Conservation (phyloP, 1,140 invertebrate genomes). For the Pollicipes pollicipes region DNA sequence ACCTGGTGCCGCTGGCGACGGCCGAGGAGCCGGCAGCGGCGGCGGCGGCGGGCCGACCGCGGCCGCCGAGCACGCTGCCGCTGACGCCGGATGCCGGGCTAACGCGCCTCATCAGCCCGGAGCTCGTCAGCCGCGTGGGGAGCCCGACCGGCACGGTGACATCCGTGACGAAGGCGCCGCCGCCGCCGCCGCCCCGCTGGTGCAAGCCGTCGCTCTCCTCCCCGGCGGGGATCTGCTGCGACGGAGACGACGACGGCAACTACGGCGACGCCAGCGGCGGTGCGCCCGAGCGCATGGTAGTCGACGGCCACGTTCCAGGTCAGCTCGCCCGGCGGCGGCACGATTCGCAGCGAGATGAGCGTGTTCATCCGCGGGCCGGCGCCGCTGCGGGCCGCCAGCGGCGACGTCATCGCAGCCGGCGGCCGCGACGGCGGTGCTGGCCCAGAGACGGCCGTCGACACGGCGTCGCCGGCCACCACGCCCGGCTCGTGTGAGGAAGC, state of each 20-base stretch:
- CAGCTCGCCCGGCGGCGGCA: background rate
- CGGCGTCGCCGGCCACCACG: background rate
- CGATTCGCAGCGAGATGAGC: background rate
- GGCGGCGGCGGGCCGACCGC: no score
- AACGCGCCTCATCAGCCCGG: background rate
- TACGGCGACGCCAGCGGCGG: no score
- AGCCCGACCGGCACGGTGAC: background rate
- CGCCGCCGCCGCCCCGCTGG: background rate
- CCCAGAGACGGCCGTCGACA: background rate
- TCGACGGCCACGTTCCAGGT: conserved; percentile 6
- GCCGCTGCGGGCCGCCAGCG: background rate
- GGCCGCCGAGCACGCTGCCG: background rate
- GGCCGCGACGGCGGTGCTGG: no score
- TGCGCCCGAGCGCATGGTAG: background rate
- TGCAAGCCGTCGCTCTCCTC: no score
- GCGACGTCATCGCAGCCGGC: no score
- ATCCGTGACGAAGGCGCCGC: no score
- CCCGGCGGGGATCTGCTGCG: no score
- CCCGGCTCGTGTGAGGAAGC: conserved; percentile 11
- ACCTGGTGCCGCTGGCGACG: background rate
- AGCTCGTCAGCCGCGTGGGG: background rate
- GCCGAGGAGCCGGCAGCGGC: no score
- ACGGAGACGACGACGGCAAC: no score
- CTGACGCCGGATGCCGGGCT: background rate
- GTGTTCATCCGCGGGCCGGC: background rate